Base-by-base conservation (phyloP, 2,797 vertebrate genomes). In the Alosa sapidissima region DNA sequence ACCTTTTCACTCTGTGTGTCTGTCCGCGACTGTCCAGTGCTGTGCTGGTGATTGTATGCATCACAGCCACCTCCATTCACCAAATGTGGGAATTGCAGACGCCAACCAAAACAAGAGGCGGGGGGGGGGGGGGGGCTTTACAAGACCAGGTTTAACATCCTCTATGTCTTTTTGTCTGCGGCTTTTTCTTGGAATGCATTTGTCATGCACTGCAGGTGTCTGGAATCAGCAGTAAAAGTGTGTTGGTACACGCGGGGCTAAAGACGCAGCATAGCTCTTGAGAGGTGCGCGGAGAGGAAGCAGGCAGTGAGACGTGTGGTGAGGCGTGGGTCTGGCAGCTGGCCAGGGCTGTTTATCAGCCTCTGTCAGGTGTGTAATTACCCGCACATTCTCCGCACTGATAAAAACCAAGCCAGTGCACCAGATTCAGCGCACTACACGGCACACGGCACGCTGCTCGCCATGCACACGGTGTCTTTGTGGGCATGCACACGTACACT, bases 331-430 rank as follows among this genome's bases (percentile, higher is more conserved):
- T 14, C 72, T 45, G 85, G 87, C 84, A 60, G 88, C 81, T 52
- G 21, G 89, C 87, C 90, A 92, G 86, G 85, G 85, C 88, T 87
- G 86, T 89, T 86, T 90, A 85, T 92, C 89, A 89, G 89, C 83
- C 58, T 11, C 85, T 87, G 83, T 89, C 90, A 89, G 89, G 89
- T 88, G 85, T 90, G 88, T 54, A 41, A 88, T 89, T 90, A 88
- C 86, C 81, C 41, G 75, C 48, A 48, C 87, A 83, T 87, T 83
- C 87, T 58, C 47, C 21, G 21, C 48, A 36, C 83, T 85, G 85
- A 88, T 88, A 87, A 90, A 36, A 88, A 85, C 84, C 82, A 49
- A 81, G 48, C 83, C 54, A 11, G 83, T 3, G 9, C 82, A 81
- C 85, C 47, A 58, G 78, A 81, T 75, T 82, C 10, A 13, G 82